These are phyloP conservation scores for Sitta europaea DNA, from an alignment of 2,113 vertebrate genomes.

Conservation along the genomic window DNA sequence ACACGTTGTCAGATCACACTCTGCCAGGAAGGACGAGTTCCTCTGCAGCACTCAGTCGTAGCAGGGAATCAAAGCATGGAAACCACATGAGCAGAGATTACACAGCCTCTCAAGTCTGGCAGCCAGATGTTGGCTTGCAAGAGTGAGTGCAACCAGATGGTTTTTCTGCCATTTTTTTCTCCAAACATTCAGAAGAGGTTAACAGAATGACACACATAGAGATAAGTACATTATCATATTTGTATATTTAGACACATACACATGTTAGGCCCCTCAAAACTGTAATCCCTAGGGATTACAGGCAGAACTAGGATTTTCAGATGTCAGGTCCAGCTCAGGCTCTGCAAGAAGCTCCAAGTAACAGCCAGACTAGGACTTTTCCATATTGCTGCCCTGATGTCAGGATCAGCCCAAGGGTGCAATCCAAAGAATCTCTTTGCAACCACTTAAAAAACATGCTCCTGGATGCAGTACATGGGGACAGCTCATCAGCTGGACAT, in stretches of 20 bases:
- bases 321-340: background rate
- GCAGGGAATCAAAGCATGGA: background rate
- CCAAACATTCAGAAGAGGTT: background rate
- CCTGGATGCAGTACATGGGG: background rate
- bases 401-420: background rate
- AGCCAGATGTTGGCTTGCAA: slow-evolving; percentile 22
- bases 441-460: background rate
- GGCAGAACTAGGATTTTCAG: background rate
- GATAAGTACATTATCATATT: background rate
- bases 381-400: background rate
- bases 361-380: background rate
- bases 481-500: background rate
- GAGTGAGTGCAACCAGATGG: background rate
- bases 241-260: background rate
- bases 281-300: background rate
- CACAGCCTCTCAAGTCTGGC: background rate
- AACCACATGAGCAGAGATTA: background rate
- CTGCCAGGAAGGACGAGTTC: rapidly evolving
- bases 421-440: background rate
- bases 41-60: background rate
- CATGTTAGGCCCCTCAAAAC: background rate
- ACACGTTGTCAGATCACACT: background rate
- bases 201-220: background rate
- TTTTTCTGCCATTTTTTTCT: background rate
- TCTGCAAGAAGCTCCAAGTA: background rate